Percentiles rank a stretch among this genome's conserved stretches.
These are phyloP conservation scores for Microcebus lehilahytsara DNA, from an alignment of 2,113 vertebrate genomes.

Conservation along the genomic window DNA sequence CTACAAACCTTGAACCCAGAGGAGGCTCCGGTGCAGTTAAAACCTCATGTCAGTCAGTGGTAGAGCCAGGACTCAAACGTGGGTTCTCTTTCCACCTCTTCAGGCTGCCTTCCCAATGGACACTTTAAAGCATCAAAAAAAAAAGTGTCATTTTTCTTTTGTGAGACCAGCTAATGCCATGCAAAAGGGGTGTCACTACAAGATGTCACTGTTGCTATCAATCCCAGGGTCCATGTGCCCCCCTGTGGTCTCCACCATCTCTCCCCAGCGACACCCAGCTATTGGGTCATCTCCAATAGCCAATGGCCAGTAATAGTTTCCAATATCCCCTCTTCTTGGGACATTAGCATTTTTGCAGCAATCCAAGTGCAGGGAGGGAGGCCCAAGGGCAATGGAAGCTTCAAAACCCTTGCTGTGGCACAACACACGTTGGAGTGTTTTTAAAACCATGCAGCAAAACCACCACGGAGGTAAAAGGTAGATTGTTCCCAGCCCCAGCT, in stretches of 20 bases:
- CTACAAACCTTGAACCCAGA: neutral
- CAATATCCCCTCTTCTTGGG: neutral
- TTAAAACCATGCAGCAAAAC: neutral
- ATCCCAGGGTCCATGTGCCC: neutral
- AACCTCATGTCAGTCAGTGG: fast-evolving
- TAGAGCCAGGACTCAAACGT: neutral
- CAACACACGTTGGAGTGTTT: neutral
- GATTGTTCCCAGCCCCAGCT: neutral
- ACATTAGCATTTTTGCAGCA: neutral
- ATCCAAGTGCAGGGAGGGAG: neutral
- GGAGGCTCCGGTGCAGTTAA: neutral
- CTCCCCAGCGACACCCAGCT: neutral
- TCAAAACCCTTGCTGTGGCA: neutral
- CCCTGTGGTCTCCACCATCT: fast-evolving
- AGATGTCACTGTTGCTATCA: neutral
- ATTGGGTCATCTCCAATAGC: neutral
- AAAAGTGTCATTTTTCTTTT: neutral
- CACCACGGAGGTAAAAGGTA: neutral
- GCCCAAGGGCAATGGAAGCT: neutral
- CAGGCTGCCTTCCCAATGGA: neutral
- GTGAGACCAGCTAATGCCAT: neutral
- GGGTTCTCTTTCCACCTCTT: neutral
- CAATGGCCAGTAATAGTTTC: neutral
- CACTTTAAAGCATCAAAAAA: neutral
- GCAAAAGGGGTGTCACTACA: neutral